Percentiles rank a stretch among this genome's conserved stretches.
Conservation (phyloP, 2,113 vertebrate species). For the Sialia sialis region DNA sequence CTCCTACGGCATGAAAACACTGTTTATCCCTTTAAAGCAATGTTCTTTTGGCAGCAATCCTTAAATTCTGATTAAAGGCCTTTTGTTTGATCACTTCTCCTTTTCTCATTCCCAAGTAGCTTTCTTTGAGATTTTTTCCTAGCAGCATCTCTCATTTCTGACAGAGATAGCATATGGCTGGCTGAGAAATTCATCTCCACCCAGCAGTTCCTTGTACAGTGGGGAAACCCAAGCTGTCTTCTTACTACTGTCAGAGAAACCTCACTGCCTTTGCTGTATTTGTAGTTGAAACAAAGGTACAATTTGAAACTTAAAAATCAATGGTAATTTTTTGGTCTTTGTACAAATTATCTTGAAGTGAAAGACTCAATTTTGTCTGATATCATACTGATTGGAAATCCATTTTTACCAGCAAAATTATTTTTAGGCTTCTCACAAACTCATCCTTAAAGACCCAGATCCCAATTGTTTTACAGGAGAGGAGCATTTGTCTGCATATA, state of each 20-base stretch:
- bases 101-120: background rate
- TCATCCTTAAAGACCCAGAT: constrained; percentile 6
- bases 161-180: background rate
- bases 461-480: background rate
- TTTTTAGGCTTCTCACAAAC: constrained; percentile 7
- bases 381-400: constrained; percentile 46
- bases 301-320: background rate
- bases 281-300: background rate
- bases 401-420: constrained; percentile 21
- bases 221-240: background rate
- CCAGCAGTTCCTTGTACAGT: background rate
- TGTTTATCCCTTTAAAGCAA: background rate
- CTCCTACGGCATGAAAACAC: background rate
- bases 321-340: constrained; percentile 23
- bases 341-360: constrained; percentile 50
- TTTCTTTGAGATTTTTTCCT: background rate
- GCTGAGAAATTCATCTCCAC: background rate
- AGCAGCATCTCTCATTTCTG: background rate
- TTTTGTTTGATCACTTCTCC: background rate
- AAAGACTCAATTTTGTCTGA: constrained; percentile 20
- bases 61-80: background rate
- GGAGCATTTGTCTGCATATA: background rate
- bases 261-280: background rate
- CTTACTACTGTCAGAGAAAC: background rate
- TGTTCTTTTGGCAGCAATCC: background rate